A percentile compares a stretch with the other conserved stretches of the same genome.
Conservation (phyloP, 2,797 vertebrate genomes). For the Sitta carolinensis region DNA sequence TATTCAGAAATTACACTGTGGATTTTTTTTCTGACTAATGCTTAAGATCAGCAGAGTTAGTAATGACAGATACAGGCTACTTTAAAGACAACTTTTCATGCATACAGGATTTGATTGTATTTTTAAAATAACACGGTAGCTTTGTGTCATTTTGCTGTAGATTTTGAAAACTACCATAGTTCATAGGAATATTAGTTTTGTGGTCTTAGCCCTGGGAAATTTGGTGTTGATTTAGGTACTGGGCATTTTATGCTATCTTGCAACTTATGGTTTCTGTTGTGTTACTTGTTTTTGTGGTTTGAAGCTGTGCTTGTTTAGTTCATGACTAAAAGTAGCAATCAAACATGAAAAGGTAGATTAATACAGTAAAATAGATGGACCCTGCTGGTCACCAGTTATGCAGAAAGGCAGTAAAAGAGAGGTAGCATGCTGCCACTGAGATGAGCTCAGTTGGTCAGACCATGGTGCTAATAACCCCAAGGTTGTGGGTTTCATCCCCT, state of each 20-base stretch:
- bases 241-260: background rate
- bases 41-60: background rate
- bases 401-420: background rate
- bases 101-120: background rate
- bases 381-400: background rate
- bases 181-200: background rate
- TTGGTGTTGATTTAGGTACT: background rate
- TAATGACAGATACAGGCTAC: background rate
- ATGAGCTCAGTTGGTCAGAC: background rate
- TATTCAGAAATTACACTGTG: background rate
- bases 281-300: background rate
- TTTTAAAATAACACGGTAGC: background rate
- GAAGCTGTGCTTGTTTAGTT: background rate
- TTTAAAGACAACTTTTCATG: background rate
- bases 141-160: background rate
- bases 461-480: accelerated
- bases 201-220: background rate
- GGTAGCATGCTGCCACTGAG: background rate
- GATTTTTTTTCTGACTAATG: background rate
- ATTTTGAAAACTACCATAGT: background rate
- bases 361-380: background rate
- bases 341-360: background rate
- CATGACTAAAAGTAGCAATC: background rate
- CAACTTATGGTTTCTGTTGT: background rate
- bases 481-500: too few species aligned